phyloP scores from a whole-genome alignment of 92 coral and sea anemone genomes.

The Actinernus sp. region DNA sequence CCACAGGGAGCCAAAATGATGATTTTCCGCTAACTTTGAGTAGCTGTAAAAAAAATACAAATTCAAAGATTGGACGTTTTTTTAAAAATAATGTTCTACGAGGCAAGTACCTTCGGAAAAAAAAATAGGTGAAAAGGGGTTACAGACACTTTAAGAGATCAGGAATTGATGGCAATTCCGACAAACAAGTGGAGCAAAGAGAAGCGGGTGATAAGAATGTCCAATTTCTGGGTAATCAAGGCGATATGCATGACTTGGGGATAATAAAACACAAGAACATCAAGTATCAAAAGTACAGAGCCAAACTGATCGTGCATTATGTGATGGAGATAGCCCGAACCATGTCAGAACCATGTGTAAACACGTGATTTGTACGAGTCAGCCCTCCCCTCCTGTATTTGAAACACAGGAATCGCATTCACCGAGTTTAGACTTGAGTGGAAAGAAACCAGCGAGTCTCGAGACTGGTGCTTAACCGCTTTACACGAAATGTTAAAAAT shows the following conservation, averaged over 20 bases:
- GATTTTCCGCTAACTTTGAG: no score
- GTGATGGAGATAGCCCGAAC: not conserved
- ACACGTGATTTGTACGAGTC: not conserved
- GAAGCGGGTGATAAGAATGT: constrained; percentile 16
- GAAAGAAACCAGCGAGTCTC: constrained; percentile 43
- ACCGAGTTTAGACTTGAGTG: constrained; percentile 1
- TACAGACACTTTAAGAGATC: no score
- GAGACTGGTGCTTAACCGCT: no score
- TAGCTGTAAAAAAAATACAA: no score
- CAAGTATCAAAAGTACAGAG: not conserved
- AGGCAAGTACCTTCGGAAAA: no score
- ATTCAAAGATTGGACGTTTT: no score
- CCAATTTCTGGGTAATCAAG: not conserved
- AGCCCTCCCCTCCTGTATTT: not conserved
- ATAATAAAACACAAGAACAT: constrained; percentile 5
- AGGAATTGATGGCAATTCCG: constrained; percentile 65
- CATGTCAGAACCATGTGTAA: not conserved
- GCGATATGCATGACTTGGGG: constrained; percentile 1
- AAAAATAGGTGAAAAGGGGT: no score
- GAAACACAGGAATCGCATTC: not conserved
- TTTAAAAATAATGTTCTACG: no score
- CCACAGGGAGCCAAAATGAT: no score
- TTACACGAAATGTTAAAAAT: no score
- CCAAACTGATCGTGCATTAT: constrained; percentile 1
- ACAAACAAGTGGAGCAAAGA: constrained; percentile 19